phyloP scores from a whole-genome alignment of 1,140 invertebrate species.

The Drosophila nigromelanica region DNA sequence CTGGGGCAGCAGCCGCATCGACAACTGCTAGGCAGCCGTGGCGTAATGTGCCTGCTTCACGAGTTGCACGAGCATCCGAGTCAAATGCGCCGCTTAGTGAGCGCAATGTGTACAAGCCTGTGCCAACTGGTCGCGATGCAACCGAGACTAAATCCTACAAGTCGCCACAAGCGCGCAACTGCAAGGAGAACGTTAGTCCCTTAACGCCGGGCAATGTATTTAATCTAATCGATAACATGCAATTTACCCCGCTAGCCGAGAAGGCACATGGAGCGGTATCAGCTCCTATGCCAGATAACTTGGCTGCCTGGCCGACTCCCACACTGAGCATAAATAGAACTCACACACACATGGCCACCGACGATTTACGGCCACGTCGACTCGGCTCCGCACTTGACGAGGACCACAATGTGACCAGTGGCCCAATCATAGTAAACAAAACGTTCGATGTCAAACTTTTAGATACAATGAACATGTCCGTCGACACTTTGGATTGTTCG shows the following conservation, averaged over 20 bases:
- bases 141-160: slow-evolving; percentile 29
- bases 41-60: slow-evolving; percentile 12
- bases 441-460: slow-evolving; percentile 69
- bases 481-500: slow-evolving; percentile 50
- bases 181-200: slow-evolving; percentile 79
- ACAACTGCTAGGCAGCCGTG: slow-evolving; percentile 27
- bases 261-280: not conserved
- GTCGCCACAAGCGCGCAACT: slow-evolving; percentile 39
- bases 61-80: not conserved
- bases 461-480: slow-evolving; percentile 53
- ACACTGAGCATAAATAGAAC: slow-evolving; percentile 14
- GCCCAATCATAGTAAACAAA: slow-evolving; percentile 49
- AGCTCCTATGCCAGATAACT: slow-evolving; percentile 53
- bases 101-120: slow-evolving; percentile 41
- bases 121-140: not conserved
- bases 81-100: slow-evolving; percentile 43
- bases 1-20: slow-evolving; percentile 1
- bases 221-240: slow-evolving; percentile 71
- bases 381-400: slow-evolving; percentile 47
- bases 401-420: slow-evolving; percentile 1
- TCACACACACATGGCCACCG: not conserved
- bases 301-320: slow-evolving; percentile 75
- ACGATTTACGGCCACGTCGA: slow-evolving; percentile 57
- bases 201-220: slow-evolving; percentile 60
- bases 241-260: slow-evolving; percentile 72